phyloP scores from a whole-genome alignment of 2,888 invertebrate species.

The Amorpha juglandis region DNA sequence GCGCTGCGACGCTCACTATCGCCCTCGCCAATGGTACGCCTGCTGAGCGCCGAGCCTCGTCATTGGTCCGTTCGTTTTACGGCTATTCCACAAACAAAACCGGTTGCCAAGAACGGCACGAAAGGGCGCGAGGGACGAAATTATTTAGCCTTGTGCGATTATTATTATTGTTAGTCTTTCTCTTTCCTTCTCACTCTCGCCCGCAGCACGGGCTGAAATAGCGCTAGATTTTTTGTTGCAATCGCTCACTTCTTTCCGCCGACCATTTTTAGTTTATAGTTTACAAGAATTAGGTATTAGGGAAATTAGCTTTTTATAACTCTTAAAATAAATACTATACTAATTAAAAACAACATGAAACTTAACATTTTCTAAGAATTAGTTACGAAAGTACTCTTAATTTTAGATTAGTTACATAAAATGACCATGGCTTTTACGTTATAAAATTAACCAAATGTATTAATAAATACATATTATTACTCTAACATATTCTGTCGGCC shows the following conservation, averaged over 20 bases:
- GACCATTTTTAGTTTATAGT: constrained; percentile 10
- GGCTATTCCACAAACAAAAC: constrained; percentile 80
- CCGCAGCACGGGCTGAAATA: neutral
- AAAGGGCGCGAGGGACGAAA: constrained; percentile 81
- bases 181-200: constrained; percentile 53
- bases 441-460: neutral
- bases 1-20: constrained; percentile 58
- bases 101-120: constrained; percentile 76
- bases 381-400: neutral
- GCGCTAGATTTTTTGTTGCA: constrained; percentile 22
- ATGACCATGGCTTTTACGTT: neutral
- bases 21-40: constrained; percentile 77
- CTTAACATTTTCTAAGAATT: neutral
- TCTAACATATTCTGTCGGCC: neutral
- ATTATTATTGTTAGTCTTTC: constrained; percentile 67
- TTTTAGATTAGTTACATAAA: neutral
- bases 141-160: constrained; percentile 61
- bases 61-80: constrained; percentile 72
- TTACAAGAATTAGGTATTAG: neutral
- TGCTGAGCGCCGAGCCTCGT: constrained; percentile 52
- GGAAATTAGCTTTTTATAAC: neutral
- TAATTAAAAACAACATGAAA: no score
- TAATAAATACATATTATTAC: neutral
- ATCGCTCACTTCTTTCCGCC: constrained; percentile 36
- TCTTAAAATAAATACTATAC: neutral